phyloP scores from a whole-genome alignment of 2,888 invertebrate genomes.

The Dryocosmus kuriphilus region DNA sequence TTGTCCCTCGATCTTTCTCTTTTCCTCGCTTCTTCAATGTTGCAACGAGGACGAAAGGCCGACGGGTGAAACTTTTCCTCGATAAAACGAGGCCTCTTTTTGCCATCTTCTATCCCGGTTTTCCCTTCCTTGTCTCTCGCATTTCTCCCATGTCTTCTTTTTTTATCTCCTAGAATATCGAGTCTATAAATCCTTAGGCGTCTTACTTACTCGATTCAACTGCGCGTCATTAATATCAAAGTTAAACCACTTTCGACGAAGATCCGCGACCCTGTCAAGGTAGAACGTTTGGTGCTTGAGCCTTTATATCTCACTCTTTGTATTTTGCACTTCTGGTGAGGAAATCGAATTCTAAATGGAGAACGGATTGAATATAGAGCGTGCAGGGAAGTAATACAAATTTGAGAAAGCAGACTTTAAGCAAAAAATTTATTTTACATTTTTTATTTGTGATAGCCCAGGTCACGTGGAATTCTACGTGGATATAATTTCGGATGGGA shows the following conservation, averaged over 20 bases:
- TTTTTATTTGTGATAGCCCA: too few species aligned
- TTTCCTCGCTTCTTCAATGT: conserved; percentile 6
- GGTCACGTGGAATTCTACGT: too few species aligned
- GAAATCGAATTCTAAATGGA: background rate
- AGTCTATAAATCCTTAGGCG: conserved; percentile 51
- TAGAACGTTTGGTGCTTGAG: background rate
- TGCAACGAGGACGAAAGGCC: conserved; percentile 50
- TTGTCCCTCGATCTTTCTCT: background rate
- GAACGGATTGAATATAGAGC: background rate
- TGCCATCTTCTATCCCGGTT: conserved; percentile 38
- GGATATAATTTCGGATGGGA: too few species aligned
- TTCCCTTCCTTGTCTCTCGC: conserved; percentile 43
- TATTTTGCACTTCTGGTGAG: background rate
- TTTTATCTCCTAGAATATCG: conserved; percentile 39
- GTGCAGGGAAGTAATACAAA: background rate
- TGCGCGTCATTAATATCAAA: conserved; percentile 51
- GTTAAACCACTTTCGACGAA: conserved; percentile 46
- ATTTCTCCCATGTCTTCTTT: conserved; percentile 18
- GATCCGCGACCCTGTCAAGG: conserved; percentile 21
- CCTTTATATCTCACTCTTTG: background rate
- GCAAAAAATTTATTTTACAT: background rate
- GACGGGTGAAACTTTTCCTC: conserved; percentile 48
- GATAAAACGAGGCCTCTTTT: conserved; percentile 53
- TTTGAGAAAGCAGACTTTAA: background rate
- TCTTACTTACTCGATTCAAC: conserved; percentile 45